These are phyloP conservation scores for Rhabdomys dilectus DNA, from an alignment of 2,113 vertebrate genomes.

Conservation along the genomic window DNA sequence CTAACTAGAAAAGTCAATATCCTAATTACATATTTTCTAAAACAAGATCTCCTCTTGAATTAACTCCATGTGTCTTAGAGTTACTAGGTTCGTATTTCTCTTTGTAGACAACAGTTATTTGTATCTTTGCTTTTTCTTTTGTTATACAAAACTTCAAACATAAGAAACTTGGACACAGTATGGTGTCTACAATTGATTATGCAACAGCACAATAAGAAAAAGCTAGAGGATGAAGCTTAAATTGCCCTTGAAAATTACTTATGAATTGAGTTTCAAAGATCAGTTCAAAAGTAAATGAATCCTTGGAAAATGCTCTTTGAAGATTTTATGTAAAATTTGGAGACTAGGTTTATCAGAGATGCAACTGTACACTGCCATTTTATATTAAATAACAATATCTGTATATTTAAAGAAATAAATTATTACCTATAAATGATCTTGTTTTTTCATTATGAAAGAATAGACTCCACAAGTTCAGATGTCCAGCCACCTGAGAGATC, in stretches of 20 bases:
- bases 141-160: not conserved
- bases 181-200: not conserved
- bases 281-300: constrained; percentile 44
- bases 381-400: constrained; percentile 58
- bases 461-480: constrained; percentile 57
- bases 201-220: not conserved
- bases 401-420: constrained; percentile 65
- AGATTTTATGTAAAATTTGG: constrained; percentile 63
- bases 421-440: constrained; percentile 51
- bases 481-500: constrained; percentile 64
- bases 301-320: not conserved
- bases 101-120: not conserved
- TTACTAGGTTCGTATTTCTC: not conserved
- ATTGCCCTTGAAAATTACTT: not conserved
- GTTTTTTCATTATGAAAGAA: constrained; percentile 58
- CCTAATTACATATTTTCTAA: not conserved
- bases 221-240: not conserved
- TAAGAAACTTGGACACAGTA: not conserved
- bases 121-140: not conserved
- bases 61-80: not conserved
- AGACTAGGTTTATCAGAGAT: constrained; percentile 12
- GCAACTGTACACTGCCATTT: constrained; percentile 43
- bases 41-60: not conserved
- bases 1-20: not conserved
- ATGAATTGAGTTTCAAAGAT: constrained; percentile 20